Evolutionary conservation across 2,888 invertebrate genomes (phyloP), one percentile per base, ranked within the genome.

Genomic region (Plagodis pulveraria): DNA sequence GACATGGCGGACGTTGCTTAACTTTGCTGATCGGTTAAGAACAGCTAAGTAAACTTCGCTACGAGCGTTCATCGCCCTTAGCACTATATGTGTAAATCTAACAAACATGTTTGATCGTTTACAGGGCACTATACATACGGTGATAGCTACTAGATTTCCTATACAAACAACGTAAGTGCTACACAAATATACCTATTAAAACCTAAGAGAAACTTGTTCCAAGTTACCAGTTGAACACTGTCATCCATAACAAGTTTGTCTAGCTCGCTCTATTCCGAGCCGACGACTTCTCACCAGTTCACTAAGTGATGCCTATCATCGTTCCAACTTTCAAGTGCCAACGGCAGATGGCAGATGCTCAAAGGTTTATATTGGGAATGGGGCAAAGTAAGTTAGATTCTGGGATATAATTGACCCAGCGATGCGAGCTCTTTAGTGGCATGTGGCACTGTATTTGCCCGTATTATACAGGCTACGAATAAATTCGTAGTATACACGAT

Each of bases 231-330:
- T 55, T 40, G 55, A 50, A 41, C 47, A 49, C 50, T 59, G 59
- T 59, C 54, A 49, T 48, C 38, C n/a, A 36, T 47, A 56, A 51
- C 60, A 52, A 56, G 60, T 60, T 60, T 49, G 60, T 41, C 50
- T 48, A 45, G 56, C 54, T 42, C 42, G 9, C 43, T 38, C 54
- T 54, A 54, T 54, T 53, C 49, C 34, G 40, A 33, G 50, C 47
- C 40, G 45, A 35, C 34, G 45, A 46, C 38, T 5, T 11, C 50
- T 42, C 33, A 34, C 36, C 38, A 45, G 41, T 32, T 40, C 48
- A 44, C 50, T 47, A 51, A 42, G 43, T 9, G 40, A 48, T 44
- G 51, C 52, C 56, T 56, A 51, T 51, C 48, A 44, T 22, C 51
- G 10, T 47, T 50, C 32, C 10, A 53, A 55, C 32, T 43, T 55